These are phyloP conservation scores for Mesaphorura yosii DNA, from an alignment of 1,140 invertebrate genomes.

Conservation along the genomic window DNA sequence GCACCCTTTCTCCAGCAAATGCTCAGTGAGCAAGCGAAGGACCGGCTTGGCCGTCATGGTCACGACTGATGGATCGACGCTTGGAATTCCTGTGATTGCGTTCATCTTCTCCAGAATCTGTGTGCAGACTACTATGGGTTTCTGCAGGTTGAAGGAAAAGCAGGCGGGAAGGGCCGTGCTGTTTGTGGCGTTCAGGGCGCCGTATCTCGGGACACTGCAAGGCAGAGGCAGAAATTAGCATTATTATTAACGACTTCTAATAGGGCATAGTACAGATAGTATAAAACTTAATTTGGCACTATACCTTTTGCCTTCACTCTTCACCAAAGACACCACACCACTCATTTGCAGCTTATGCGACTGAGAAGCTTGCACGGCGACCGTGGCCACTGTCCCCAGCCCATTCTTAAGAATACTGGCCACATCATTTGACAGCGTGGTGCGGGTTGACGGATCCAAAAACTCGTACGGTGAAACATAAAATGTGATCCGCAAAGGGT, in stretches of 20 bases:
- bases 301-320: constrained; percentile 63
- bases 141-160: constrained; percentile 74
- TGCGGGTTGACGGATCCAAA: constrained; percentile 59
- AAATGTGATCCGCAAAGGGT: constrained; percentile 86
- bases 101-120: constrained; percentile 59
- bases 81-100: constrained; percentile 60
- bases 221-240: no score
- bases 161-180: constrained; percentile 77
- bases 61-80: no score
- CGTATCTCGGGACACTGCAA: constrained; percentile 59
- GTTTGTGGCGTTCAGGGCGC: constrained; percentile 63
- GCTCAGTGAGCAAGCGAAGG: constrained; percentile 60
- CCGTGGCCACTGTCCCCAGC: constrained; percentile 73
- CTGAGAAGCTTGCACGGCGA: constrained; percentile 78
- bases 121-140: constrained; percentile 72
- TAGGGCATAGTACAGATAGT: no score
- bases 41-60: constrained; percentile 49
- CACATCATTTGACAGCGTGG: constrained; percentile 58
- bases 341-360: constrained; percentile 73
- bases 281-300: constrained; percentile 3
- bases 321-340: constrained; percentile 53
- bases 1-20: constrained; percentile 56
- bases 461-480: constrained; percentile 91
- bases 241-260: no score
- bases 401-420: constrained; percentile 57